Conservation (phyloP, 2,888 invertebrate species). For the Chrysotoxum bicinctum region DNA sequence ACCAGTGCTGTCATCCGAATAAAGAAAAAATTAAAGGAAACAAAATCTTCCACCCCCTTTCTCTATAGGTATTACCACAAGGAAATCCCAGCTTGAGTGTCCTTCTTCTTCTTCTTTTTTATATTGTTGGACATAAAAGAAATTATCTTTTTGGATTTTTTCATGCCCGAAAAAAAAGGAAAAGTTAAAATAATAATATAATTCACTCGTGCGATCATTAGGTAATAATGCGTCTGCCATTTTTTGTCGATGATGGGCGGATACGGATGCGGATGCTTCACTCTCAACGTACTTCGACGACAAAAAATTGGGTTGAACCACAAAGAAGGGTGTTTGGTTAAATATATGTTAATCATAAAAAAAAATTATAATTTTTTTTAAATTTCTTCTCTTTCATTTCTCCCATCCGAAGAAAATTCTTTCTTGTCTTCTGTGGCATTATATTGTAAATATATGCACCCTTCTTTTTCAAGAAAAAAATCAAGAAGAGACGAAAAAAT, state of each 20-base stretch:
- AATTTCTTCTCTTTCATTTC: conserved; percentile 48
- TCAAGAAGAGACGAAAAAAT: conserved; percentile 8
- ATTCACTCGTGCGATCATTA: conserved; percentile 70
- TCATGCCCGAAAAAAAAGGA: neutral
- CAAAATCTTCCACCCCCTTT: neutral
- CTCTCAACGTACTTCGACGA: conserved; percentile 19
- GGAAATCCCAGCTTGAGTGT: neutral
- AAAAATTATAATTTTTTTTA: conserved; percentile 59
- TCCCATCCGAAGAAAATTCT: conserved; percentile 4
- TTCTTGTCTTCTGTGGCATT: conserved; percentile 43
- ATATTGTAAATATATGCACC: conserved; percentile 68
- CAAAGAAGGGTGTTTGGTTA: conserved; percentile 12
- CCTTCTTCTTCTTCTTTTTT: neutral
- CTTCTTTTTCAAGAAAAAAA: conserved; percentile 15
- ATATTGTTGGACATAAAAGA: conserved; percentile 13
- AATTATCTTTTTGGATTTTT: conserved; percentile 13
- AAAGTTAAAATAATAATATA: conserved; percentile 60
- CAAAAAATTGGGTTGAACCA: neutral
- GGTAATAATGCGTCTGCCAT: conserved; percentile 65
- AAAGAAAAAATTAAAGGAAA: neutral
- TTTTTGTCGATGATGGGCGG: conserved; percentile 49
- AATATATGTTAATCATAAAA: neutral
- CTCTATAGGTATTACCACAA: neutral
- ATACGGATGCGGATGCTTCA: conserved; percentile 49
- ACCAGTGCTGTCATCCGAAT: neutral